phyloP scores from a whole-genome alignment of 53 echinoderm and acorn worm genomes.

The Patiria pectinifera region DNA sequence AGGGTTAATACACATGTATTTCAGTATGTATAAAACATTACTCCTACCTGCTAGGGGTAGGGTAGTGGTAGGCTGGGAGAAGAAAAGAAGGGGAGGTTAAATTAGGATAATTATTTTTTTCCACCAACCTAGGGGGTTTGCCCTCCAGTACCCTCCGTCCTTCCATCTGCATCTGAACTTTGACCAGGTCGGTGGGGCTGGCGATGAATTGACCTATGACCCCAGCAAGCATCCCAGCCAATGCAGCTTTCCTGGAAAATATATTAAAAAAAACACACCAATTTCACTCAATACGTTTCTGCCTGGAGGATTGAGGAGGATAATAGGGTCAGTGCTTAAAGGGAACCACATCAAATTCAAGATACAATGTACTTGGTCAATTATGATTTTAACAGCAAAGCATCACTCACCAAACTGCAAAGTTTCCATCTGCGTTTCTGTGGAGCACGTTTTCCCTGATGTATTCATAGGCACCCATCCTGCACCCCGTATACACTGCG shows the following conservation, averaged over 20 bases:
- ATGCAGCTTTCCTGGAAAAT: conserved; percentile 86
- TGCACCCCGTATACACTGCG: conserved; percentile 92
- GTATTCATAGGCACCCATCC: conserved; percentile 97
- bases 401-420: conserved; percentile 88
- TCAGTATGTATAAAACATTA: too few relatives aligned
- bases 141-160: conserved; percentile 91
- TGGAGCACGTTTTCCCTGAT: conserved; percentile 87
- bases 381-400: too few relatives aligned
- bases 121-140: conserved; percentile 84
- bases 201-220: conserved; percentile 93
- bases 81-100: background rate
- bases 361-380: too few relatives aligned
- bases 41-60: too few relatives aligned
- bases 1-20: too few relatives aligned
- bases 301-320: too few relatives aligned
- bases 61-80: background rate
- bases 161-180: conserved; percentile 99
- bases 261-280: background rate
- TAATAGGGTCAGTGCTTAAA: too few relatives aligned
- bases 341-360: too few relatives aligned
- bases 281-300: too few relatives aligned
- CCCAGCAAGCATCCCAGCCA: conserved; percentile 85
- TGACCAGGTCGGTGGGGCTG: conserved; percentile 95
- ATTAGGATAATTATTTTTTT: background rate
- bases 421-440: conserved; percentile 81